Evolutionary conservation across 1,140 invertebrate species (phyloP).

Genomic region (Venturia canescens): DNA sequence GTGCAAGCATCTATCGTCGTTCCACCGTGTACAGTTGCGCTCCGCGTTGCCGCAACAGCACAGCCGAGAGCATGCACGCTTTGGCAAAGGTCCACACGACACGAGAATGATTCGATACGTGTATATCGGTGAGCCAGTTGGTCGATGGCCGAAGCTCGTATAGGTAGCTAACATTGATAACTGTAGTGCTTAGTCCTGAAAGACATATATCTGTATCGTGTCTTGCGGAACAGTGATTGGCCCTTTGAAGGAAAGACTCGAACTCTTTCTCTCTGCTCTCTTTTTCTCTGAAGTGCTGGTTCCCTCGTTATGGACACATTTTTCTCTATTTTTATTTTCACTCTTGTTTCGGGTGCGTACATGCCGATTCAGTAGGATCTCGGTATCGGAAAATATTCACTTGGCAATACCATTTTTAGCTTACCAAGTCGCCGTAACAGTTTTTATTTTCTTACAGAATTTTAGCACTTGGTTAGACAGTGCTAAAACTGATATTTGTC

Average conservation of each 20-base stretch:
- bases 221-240: conserved; percentile 8
- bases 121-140: conserved; percentile 51
- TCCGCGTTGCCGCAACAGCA: not conserved
- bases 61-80: conserved; percentile 52
- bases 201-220: not conserved
- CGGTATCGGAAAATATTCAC: too few relatives aligned
- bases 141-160: conserved; percentile 4
- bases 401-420: too few relatives aligned
- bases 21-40: not conserved
- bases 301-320: not conserved
- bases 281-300: not conserved
- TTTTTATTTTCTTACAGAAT: too few relatives aligned
- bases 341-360: not conserved
- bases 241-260: not conserved
- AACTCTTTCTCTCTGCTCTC: conserved; percentile 4
- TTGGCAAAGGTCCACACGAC: conserved; percentile 62
- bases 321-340: not conserved
- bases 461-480: too few relatives aligned
- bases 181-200: not conserved
- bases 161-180: not conserved
- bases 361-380: not conserved
- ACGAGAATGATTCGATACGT: conserved; percentile 54
- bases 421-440: too few relatives aligned
- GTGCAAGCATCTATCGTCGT: conserved; percentile 17
- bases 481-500: too few relatives aligned